Conservation (phyloP, 2,888 invertebrate genomes). For the Antheraea yamamai region DNA sequence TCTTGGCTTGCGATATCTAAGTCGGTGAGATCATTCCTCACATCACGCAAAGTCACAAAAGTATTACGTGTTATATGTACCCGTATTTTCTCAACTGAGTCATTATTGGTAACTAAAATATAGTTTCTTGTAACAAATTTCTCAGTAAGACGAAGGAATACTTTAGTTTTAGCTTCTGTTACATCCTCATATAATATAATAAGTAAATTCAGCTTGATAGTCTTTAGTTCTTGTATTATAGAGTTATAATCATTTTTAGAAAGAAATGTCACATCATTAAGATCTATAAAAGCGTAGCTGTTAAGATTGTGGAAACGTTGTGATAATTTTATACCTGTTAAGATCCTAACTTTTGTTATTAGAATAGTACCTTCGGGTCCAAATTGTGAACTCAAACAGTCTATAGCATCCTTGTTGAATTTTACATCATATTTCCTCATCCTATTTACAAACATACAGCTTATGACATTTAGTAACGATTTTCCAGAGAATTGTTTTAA, state of each 20-base stretch:
- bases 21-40: constrained; percentile 12
- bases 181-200: constrained; percentile 18
- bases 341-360: neutral
- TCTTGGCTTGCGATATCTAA: constrained; percentile 6
- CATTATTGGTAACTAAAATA: constrained; percentile 16
- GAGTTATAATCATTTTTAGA: constrained; percentile 12
- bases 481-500: constrained; percentile 6
- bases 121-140: constrained; percentile 5
- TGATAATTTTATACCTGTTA: constrained; percentile 14
- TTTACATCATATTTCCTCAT: constrained; percentile 14
- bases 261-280: constrained; percentile 8
- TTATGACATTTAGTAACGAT: constrained; percentile 8
- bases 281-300: constrained; percentile 18
- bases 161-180: constrained; percentile 9
- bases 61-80: neutral
- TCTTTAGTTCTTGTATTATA: constrained; percentile 15
- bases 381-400: neutral
- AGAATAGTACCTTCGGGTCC: neutral
- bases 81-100: neutral
- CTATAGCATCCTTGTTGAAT: constrained; percentile 1
- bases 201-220: neutral
- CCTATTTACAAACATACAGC: neutral
- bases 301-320: constrained; percentile 5
- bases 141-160: constrained; percentile 11
- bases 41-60: constrained; percentile 6